A percentile compares a stretch with the other conserved stretches of the same genome.
These are phyloP conservation scores for Sylvicapra grimmia DNA, from an alignment of 2,113 vertebrate genomes.

Conservation along the genomic window DNA sequence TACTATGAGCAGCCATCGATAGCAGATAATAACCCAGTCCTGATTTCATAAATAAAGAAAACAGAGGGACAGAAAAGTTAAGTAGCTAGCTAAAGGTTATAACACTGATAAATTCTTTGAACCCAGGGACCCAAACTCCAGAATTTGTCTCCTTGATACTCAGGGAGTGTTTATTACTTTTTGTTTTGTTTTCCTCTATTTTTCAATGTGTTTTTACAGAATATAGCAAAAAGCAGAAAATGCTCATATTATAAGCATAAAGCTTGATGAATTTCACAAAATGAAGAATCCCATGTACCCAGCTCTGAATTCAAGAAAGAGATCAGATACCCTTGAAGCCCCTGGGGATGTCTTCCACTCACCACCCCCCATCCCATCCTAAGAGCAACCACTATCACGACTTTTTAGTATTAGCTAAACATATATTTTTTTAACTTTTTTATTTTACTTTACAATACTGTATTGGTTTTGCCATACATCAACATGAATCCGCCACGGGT, in stretches of 20 bases:
- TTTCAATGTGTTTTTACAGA: not conserved
- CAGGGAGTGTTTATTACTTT: not conserved
- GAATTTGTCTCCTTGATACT: not conserved
- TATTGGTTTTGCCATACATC: too few species aligned
- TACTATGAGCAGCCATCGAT: too few species aligned
- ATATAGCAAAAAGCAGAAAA: not conserved
- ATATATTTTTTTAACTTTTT: not conserved
- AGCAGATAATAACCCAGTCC: not conserved
- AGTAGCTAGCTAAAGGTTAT: not conserved
- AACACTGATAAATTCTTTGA: not conserved
- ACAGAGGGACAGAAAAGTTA: not conserved
- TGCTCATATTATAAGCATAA: not conserved
- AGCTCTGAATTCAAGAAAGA: not conserved
- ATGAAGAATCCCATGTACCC: not conserved
- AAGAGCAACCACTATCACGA: not conserved
- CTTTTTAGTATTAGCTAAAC: not conserved
- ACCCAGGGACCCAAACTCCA: not conserved
- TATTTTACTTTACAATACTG: too few species aligned
- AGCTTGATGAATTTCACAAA: not conserved
- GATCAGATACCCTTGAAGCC: not conserved
- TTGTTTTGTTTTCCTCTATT: not conserved
- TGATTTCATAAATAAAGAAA: not conserved
- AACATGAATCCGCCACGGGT: too few species aligned
- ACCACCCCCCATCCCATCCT: not conserved
- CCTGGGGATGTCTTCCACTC: not conserved